Conservation (phyloP, 23 tunicate genomes). For the Trididemnum miniatum region DNA sequence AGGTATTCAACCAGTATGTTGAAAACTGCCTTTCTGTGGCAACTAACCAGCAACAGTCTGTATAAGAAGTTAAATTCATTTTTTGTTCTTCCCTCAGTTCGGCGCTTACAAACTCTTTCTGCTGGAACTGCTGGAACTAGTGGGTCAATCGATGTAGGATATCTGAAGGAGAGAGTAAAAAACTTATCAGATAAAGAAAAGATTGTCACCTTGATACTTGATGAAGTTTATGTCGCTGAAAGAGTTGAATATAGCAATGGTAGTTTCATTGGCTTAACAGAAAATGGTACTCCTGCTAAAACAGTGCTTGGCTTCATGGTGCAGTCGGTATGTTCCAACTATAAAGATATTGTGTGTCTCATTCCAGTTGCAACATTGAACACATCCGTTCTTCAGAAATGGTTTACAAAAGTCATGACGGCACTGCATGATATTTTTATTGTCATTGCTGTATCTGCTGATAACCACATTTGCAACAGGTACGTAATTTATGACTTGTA, state of each 20-base stretch:
- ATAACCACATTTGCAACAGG: constrained; percentile 3
- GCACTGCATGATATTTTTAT: too few species aligned
- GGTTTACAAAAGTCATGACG: constrained; percentile 11
- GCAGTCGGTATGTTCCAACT: constrained; percentile 2
- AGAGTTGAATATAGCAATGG: constrained; percentile 1
- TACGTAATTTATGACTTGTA: background rate
- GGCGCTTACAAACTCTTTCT: background rate
- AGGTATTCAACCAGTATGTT: background rate
- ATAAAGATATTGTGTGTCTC: background rate
- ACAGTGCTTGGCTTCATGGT: constrained; percentile 15
- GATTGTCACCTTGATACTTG: background rate
- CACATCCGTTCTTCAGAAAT: background rate
- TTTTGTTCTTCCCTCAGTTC: background rate
- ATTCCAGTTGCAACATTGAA: background rate
- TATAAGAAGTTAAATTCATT: background rate
- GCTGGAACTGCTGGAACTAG: background rate
- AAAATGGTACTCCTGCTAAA: too few species aligned
- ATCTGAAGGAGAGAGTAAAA: background rate
- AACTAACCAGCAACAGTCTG: background rate
- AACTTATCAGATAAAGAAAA: background rate
- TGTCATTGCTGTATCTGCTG: background rate
- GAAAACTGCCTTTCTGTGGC: background rate
- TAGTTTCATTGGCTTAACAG: too few species aligned
- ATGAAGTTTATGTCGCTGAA: constrained; percentile 12
- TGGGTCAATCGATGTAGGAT: background rate